Evolutionary conservation across 2,888 invertebrate species (phyloP).

Genomic region (Acleris emargana): DNA sequence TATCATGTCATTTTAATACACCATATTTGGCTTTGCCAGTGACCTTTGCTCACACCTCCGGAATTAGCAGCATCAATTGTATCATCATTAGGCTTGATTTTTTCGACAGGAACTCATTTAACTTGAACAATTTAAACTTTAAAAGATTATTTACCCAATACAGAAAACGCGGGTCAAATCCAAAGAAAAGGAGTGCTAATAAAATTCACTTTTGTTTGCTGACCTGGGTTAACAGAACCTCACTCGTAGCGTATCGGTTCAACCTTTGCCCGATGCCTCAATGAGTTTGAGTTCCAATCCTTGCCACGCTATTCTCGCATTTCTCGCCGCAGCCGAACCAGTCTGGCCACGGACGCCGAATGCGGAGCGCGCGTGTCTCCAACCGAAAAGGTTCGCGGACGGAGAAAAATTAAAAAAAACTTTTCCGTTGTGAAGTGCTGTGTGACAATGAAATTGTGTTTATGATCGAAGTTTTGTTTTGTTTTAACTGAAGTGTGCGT

Average conservation of each 20-base stretch:
- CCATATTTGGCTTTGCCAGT: too few relatives aligned
- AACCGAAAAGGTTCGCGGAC: constrained; percentile 51
- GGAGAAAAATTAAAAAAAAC: constrained; percentile 57
- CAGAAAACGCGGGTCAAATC: too few relatives aligned
- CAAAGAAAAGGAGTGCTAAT: too few relatives aligned
- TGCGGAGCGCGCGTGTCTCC: constrained; percentile 28
- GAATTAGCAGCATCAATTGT: too few relatives aligned
- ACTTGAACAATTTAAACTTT: too few relatives aligned
- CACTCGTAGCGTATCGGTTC: constrained; percentile 10
- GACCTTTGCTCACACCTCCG: too few relatives aligned
- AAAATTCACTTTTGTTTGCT: constrained; percentile 3
- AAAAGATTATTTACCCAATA: too few relatives aligned
- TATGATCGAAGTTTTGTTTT: constrained; percentile 46
- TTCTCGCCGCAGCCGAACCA: constrained; percentile 2
- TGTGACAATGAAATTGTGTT: constrained; percentile 61
- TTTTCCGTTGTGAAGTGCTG: constrained; percentile 57
- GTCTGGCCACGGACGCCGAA: constrained; percentile 32
- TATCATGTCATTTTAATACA: too few relatives aligned
- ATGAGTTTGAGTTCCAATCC: constrained; percentile 26
- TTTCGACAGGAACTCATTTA: too few relatives aligned
- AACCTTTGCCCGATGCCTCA: constrained; percentile 33
- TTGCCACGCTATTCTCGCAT: constrained; percentile 21
- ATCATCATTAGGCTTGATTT: too few relatives aligned
- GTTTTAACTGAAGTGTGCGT: constrained; percentile 45
- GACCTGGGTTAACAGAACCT: constrained; percentile 23